Evolutionary conservation across 2,888 invertebrate species (phyloP), one percentile per base, ranked within the genome.

Genomic region (Tinea pellionella): DNA sequence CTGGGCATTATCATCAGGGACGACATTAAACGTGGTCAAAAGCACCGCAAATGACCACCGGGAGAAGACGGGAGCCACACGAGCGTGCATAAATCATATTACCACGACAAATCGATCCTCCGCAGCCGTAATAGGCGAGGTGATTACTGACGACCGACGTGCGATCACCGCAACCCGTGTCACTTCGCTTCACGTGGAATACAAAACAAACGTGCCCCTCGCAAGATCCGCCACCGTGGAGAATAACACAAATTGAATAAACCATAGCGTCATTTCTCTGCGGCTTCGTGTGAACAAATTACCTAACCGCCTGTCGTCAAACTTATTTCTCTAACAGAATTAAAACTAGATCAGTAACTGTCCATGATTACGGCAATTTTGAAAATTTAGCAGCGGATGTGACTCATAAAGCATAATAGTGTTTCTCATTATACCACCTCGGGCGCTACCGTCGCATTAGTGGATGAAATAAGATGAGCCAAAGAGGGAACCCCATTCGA

Each of bases 241-340:
- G 8, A 59, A 24, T 59, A 59, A 51, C 18, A 60, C 56, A 57
- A 79, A 80, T 78, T 75, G 73, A 82, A 80, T 80, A 71, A 70
- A 77, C 73, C 76, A 76, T 78, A 78, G 71, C 73, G 78, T 71
- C 72, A 69, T 76, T 74, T 68, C 65, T 61, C 62, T 72, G 72
- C 63, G 70, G 73, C 71, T 73, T 69, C 70, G 57, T 57, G 32
- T 32, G 32, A 57, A 57, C 32, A 30, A 57, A 57, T 57, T 57
- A 32, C 32, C 32, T 57, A 9, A 13, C 53, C 53, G 53, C 53
- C n/a, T 24, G 53, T 53, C 53, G 24, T 53, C 53, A 12, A 53
- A 24, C 53, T 12, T 18, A 47, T 47, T n/a, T 47, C 15, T 47
- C 55, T 55, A 57, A 57, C 32, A 15, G 57, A 57, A 32, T 57